Conservation (phyloP, 1,140 invertebrate genomes). For the Zaprionus tsacasi region DNA sequence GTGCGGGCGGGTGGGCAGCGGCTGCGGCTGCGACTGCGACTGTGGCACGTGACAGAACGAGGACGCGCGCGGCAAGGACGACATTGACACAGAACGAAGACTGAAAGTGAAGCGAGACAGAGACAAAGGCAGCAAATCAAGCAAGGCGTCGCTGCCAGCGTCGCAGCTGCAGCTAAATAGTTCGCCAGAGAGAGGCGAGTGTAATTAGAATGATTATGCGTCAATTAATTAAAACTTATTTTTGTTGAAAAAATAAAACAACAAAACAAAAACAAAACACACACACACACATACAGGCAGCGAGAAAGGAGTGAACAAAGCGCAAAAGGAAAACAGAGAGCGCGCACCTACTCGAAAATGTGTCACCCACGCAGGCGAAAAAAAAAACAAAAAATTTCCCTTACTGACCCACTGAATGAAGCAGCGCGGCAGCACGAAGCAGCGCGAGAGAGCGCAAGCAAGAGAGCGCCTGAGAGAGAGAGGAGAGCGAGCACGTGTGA, state of each 20-base stretch:
- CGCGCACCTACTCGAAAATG: slow-evolving; percentile 36
- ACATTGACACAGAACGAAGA: slow-evolving; percentile 66
- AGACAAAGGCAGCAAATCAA: slow-evolving; percentile 21
- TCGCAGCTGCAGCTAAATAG: slow-evolving; percentile 25
- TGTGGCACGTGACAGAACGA: background rate
- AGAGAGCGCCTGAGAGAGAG: no score
- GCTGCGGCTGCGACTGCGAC: background rate
- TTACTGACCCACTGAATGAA: slow-evolving; percentile 48
- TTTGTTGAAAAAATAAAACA: slow-evolving; percentile 46
- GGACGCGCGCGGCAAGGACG: slow-evolving; percentile 11
- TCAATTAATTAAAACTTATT: slow-evolving; percentile 78
- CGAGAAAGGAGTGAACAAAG: slow-evolving; percentile 5
- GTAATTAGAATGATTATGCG: slow-evolving; percentile 65
- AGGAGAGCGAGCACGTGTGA: slow-evolving; percentile 4
- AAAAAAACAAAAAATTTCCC: slow-evolving; percentile 43
- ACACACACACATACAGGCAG: slow-evolving; percentile 24
- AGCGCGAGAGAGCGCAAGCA: slow-evolving; percentile 13
- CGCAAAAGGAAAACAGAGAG: slow-evolving; percentile 18
- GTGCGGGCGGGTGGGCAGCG: background rate
- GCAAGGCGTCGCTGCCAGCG: background rate
- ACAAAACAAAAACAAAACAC: slow-evolving; percentile 43
- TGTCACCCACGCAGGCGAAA: slow-evolving; percentile 39
- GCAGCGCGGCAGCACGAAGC: slow-evolving; percentile 22
- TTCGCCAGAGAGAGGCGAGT: slow-evolving; percentile 32
- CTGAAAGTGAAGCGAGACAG: slow-evolving; percentile 62